phyloP scores from a whole-genome alignment of 2,888 invertebrate genomes.

The Agrenia bidenticulata region DNA sequence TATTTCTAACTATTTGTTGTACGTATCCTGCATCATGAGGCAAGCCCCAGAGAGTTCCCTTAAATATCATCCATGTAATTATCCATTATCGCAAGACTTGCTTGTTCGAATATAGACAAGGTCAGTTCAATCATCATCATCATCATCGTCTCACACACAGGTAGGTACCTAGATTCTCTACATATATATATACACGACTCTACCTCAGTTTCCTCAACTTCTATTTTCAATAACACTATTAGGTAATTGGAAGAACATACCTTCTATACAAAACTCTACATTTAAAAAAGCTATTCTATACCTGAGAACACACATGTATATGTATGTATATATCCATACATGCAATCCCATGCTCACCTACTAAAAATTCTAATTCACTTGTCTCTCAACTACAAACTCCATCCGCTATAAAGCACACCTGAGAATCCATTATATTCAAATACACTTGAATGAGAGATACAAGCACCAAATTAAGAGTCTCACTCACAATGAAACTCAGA shows the following conservation, averaged over 20 bases:
- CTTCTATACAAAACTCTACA: too few species aligned
- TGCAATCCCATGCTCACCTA: too few species aligned
- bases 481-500: background rate
- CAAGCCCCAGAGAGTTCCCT: background rate
- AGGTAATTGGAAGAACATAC: too few species aligned
- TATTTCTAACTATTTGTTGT: background rate
- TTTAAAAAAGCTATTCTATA: too few species aligned
- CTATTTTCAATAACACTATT: background rate
- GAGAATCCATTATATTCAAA: too few species aligned
- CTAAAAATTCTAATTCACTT: too few species aligned
- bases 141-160: slow-evolving; percentile 30
- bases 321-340: too few species aligned
- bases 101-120: slow-evolving; percentile 37
- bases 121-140: slow-evolving; percentile 48
- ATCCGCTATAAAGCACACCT: too few species aligned
- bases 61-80: slow-evolving; percentile 19
- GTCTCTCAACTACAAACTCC: too few species aligned
- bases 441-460: too few species aligned
- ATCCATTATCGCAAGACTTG: slow-evolving; percentile 10
- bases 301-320: too few species aligned
- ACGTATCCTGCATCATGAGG: slow-evolving; percentile 1
- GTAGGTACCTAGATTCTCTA: slow-evolving; percentile 16
- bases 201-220: slow-evolving; percentile 14
- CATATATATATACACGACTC: background rate
- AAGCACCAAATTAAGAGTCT: too few species aligned